phyloP scores from a whole-genome alignment of 1,140 invertebrate genomes.

The Cardiocondyla obscurior region DNA sequence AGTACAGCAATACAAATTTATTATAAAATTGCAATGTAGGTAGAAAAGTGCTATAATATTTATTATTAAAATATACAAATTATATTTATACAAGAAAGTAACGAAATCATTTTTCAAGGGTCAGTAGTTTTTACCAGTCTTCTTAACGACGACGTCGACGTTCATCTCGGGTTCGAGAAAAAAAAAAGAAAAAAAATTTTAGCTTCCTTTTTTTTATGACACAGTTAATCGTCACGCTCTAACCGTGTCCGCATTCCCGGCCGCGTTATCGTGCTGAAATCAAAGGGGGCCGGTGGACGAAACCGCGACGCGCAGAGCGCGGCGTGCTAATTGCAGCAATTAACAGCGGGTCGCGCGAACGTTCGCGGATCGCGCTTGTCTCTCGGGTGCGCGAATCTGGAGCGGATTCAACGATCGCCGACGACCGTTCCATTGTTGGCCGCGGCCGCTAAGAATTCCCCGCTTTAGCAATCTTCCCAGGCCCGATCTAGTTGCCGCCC shows the following conservation, averaged over 20 bases:
- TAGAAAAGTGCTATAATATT: too few species aligned
- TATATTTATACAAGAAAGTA: too few species aligned
- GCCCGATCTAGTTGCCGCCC: conserved; percentile 67
- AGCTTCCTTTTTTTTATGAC: background rate
- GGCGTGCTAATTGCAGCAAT: conserved; percentile 48
- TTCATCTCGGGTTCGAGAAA: background rate
- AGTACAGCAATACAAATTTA: too few species aligned
- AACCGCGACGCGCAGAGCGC: conserved; percentile 4
- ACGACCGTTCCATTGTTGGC: conserved; percentile 74
- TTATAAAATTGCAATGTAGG: too few species aligned
- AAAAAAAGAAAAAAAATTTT: background rate
- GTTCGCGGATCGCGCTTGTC: conserved; percentile 24
- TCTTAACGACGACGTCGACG: background rate
- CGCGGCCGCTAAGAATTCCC: conserved; percentile 75
- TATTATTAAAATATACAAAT: too few species aligned
- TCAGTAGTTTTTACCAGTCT: background rate
- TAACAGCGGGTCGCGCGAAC: conserved; percentile 39
- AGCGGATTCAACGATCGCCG: conserved; percentile 76
- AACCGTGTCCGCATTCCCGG: conserved; percentile 4
- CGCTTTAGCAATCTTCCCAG: conserved; percentile 81
- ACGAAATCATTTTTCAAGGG: too few species aligned
- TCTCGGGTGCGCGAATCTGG: conserved; percentile 62
- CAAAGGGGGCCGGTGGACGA: background rate
- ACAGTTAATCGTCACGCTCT: background rate
- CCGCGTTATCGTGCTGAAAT: conserved; percentile 32